Base-by-base conservation (phyloP, 2,797 vertebrate species). In the Acanthiza pusilla region DNA sequence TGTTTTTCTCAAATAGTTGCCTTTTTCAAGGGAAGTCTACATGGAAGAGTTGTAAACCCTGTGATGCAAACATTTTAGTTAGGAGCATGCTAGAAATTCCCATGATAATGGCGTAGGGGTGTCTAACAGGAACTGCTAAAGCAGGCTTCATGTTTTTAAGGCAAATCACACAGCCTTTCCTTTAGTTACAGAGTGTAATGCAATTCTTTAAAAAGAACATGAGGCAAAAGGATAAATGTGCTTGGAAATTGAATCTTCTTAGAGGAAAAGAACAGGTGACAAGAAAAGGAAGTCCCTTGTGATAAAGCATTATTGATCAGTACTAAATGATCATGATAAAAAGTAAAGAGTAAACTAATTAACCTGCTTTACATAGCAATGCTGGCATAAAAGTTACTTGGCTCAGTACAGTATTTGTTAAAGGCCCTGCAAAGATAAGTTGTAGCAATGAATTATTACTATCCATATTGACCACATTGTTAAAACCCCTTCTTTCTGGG, bases 241-340 rank as follows among this genome's bases (percentile, higher is more conserved):
- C 86, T 92, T 74, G 63, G 74, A 48, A 91, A 82, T 57, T 85
- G 36, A 96, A 94, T 91, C 29, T 50, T 65, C 16, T 70, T 85
- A 60, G 67, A 85, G 50, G 32, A 85, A 66, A 85, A 75, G 66
- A 77, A 61, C 43, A 48, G 47, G 45, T 68, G 68, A 77, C 57
- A 63, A 91, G 62, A 67, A 90, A 78, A 79, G 45, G 30, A 58
- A 89, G 85, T 77, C 80, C 42, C 45, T 61, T 76, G 19, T 92
- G 61, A 68, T 91, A 57, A 85, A 40, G 25, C 42, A 40, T 81
- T 88, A 78, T 67, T 87, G 68, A 77, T 87, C 17, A 47, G 57
- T 85, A 32, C 21, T 89, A 62, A 83, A 79, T 73, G 51, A 53
- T 21, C 23, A 34, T 42, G 82, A 51, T 72, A 82, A 86, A 55